Conservation (phyloP, 2,113 vertebrate genomes). For the Tragelaphus imberbis region DNA sequence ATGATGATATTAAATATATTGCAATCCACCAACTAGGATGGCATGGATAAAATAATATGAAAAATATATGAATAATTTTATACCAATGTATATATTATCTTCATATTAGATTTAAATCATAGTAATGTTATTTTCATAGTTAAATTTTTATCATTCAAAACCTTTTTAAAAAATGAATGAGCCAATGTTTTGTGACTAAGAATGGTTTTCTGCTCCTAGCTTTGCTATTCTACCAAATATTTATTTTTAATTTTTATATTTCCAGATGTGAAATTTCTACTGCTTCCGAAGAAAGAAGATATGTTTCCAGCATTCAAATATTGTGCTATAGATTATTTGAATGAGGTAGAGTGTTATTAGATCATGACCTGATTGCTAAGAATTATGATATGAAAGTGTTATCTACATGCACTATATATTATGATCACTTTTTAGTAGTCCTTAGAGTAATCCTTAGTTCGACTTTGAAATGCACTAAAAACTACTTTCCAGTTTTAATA, state of each 20-base stretch:
- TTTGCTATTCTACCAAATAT: conserved; percentile 42
- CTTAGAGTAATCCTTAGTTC: background rate
- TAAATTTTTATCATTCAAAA: conserved; percentile 6
- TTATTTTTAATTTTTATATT: conserved; percentile 54
- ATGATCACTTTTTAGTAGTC: conserved; percentile 26
- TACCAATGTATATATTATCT: background rate
- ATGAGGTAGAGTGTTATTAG: conserved; percentile 78
- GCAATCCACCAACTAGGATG: background rate
- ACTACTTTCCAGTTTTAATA: background rate
- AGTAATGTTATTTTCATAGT: background rate
- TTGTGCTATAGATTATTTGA: conserved; percentile 80
- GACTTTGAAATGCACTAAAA: conserved; percentile 50
- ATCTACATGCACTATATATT: background rate
- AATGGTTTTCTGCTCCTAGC: background rate
- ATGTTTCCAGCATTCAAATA: conserved; percentile 82
- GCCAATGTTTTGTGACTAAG: conserved; percentile 14
- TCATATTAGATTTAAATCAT: conserved; percentile 18
- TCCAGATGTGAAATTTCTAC: conserved; percentile 57
- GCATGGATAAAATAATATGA: background rate
- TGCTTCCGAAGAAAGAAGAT: conserved; percentile 59
- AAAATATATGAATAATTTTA: conserved; percentile 16
- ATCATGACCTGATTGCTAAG: conserved; percentile 25
- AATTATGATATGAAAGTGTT: conserved; percentile 26
- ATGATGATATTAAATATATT: conserved; percentile 37
- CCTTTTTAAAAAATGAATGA: background rate